phyloP scores from a whole-genome alignment of 2,888 invertebrate genomes.

The Eubasilissa splendida region DNA sequence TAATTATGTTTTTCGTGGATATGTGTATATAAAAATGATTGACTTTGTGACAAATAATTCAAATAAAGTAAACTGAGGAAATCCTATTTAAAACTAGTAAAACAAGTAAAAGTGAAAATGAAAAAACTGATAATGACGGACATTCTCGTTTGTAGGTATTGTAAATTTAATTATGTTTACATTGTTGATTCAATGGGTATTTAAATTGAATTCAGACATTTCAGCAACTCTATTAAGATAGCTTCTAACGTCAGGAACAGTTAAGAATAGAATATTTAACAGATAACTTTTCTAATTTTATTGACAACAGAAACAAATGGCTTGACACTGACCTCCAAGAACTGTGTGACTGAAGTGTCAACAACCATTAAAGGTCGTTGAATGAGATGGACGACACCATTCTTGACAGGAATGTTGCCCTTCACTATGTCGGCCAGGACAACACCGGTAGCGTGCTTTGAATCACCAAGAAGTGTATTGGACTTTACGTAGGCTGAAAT shows the following conservation, averaged over 20 bases:
- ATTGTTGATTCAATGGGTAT: not conserved
- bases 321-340: conserved; percentile 81
- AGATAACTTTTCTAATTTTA: not conserved
- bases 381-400: conserved; percentile 94
- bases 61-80: no score
- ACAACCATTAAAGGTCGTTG: conserved; percentile 93
- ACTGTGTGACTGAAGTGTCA: conserved; percentile 89
- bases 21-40: no score
- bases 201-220: conserved; percentile 7
- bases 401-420: conserved; percentile 92
- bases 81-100: no score
- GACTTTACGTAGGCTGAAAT: conserved; percentile 87
- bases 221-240: not conserved
- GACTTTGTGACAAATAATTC: no score
- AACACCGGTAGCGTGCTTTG: conserved; percentile 85
- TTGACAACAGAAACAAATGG: not conserved
- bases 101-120: no score
- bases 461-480: conserved; percentile 85
- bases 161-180: no score
- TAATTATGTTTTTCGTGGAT: no score
- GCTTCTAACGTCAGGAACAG: not conserved
- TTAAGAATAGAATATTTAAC: not conserved
- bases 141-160: no score
- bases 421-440: conserved; percentile 90
- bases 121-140: no score